Evolutionary conservation across 2,888 invertebrate genomes (phyloP).

Genomic region (Pristionchus japonicus): DNA sequence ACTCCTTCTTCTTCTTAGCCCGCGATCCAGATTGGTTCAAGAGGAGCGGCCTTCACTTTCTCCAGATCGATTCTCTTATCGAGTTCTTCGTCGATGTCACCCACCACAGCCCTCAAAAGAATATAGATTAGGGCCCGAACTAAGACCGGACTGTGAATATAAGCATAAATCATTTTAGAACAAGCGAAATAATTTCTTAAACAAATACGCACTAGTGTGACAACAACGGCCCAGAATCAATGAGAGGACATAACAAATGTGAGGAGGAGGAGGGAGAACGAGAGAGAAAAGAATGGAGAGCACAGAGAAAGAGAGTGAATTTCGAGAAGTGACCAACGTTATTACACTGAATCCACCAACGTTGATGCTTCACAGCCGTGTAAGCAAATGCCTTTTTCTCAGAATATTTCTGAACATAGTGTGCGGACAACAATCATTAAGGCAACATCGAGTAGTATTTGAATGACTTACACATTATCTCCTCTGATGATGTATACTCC

Average conservation of each 20-base stretch:
- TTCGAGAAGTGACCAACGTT: not conserved
- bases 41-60: constrained; percentile 79
- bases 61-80: constrained; percentile 79
- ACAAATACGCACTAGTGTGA: not conserved
- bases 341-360: not conserved
- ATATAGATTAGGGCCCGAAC: constrained; percentile 10
- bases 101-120: constrained; percentile 80
- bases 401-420: no score
- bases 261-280: not conserved
- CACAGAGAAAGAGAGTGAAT: not conserved
- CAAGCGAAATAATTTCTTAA: no score
- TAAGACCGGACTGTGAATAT: no score
- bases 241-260: not conserved
- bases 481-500: constrained; percentile 98
- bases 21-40: constrained; percentile 76
- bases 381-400: not conserved
- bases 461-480: constrained; percentile 88
- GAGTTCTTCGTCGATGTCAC: constrained; percentile 80
- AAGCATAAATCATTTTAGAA: no score
- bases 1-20: constrained; percentile 45
- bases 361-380: not conserved
- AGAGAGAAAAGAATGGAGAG: no score
- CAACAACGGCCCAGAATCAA: not conserved
- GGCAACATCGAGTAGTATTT: no score
- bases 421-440: no score